Evolutionary conservation across 2,113 vertebrate species (phyloP).

Genomic region (Amphiprion percula): DNA sequence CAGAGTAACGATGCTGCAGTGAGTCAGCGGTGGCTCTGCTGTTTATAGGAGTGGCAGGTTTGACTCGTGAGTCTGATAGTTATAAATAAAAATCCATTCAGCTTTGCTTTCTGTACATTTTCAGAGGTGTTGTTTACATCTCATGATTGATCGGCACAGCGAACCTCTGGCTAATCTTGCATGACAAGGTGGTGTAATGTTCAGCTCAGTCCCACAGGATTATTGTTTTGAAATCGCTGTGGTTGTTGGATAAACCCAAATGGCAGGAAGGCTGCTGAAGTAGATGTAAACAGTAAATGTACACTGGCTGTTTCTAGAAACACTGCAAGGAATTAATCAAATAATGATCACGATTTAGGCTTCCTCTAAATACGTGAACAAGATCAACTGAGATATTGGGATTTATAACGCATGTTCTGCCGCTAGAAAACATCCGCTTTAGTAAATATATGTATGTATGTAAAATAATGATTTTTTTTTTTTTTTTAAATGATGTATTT

Average conservation of each 20-base stretch:
- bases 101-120: not conserved
- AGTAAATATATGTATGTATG: not conserved
- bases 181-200: not conserved
- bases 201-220: not conserved
- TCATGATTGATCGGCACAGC: not conserved
- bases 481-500: too few relatives aligned
- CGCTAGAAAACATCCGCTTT: too few relatives aligned
- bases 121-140: slow-evolving; percentile 5
- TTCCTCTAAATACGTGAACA: too few relatives aligned
- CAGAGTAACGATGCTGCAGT: not conserved
- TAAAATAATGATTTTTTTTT: not conserved
- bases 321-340: not conserved
- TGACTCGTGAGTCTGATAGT: not conserved
- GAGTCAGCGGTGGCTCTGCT: not conserved
- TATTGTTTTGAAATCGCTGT: not conserved
- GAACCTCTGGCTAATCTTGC: not conserved
- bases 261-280: not conserved
- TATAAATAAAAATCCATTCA: not conserved
- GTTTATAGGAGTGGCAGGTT: not conserved
- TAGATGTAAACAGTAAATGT: not conserved
- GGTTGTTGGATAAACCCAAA: not conserved
- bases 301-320: not conserved
- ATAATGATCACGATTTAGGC: too few relatives aligned
- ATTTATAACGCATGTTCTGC: too few relatives aligned
- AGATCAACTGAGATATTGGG: too few relatives aligned